phyloP scores from a whole-genome alignment of 2,888 invertebrate species.

The Diloba caeruleocephala region DNA sequence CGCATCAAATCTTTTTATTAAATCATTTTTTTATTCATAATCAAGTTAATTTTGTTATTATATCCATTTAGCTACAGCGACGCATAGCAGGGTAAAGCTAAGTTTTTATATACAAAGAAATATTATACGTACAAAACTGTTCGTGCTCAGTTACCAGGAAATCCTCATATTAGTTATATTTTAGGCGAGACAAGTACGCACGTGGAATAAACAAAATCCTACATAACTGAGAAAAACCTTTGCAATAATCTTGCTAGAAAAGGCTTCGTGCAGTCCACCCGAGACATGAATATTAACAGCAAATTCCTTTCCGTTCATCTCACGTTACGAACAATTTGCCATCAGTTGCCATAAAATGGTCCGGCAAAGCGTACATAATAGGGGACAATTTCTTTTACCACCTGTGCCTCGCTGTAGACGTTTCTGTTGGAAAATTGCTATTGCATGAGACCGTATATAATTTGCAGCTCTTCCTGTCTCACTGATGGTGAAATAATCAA shows the following conservation, averaged over 20 bases:
- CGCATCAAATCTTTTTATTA: too few relatives aligned
- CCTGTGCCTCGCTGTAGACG: constrained; percentile 70
- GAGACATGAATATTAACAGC: constrained; percentile 79
- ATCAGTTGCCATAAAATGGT: constrained; percentile 81
- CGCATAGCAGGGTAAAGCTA: too few relatives aligned
- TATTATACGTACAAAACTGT: constrained; percentile 19
- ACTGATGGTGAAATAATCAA: constrained; percentile 45
- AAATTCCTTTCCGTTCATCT: constrained; percentile 61
- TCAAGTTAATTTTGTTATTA: too few relatives aligned
- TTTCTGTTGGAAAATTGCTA: constrained; percentile 53
- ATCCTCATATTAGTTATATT: constrained; percentile 57
- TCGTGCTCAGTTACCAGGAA: constrained; percentile 22
- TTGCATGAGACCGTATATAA: constrained; percentile 58
- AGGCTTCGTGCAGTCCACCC: constrained; percentile 59
- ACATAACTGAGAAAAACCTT: constrained; percentile 47
- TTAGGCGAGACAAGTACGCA: constrained; percentile 56
- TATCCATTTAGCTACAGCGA: too few relatives aligned
- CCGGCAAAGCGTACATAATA: constrained; percentile 77
- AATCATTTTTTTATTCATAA: too few relatives aligned
- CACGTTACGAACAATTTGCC: constrained; percentile 77
- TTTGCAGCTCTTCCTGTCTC: constrained; percentile 48
- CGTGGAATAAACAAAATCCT: constrained; percentile 60
- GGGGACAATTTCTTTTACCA: constrained; percentile 81
- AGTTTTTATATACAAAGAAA: constrained; percentile 6
- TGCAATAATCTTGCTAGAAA: constrained; percentile 61